Evolutionary conservation across 2,797 vertebrate genomes (phyloP).

Genomic region (Mormyrops attenuatus): DNA sequence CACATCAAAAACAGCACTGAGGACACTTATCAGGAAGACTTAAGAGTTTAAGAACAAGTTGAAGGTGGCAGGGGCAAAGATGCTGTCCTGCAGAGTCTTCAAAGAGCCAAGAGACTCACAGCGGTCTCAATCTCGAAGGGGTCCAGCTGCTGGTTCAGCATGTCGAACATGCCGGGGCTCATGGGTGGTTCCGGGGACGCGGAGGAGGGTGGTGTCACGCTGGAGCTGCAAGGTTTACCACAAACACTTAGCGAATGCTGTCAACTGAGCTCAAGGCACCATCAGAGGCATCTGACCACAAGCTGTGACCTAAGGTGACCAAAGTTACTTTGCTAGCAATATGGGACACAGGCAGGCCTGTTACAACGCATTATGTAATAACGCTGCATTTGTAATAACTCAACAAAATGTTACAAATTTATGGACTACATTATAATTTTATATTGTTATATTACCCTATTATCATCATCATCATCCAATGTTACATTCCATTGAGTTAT

Average conservation of each 20-base stretch:
- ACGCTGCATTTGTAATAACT: not conserved
- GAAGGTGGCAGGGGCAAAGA: not conserved
- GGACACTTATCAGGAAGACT: not conserved
- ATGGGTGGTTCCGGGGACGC: constrained; percentile 86
- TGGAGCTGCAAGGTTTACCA: constrained; percentile 49
- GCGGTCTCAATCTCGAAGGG: constrained; percentile 77
- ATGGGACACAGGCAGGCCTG: not conserved
- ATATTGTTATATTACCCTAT: not conserved
- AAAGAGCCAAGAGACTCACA: constrained; percentile 53
- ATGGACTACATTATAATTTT: not conserved
- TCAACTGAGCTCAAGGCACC: not conserved
- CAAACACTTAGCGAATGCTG: constrained; percentile 51
- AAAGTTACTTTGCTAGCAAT: not conserved
- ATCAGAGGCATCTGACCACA: not conserved
- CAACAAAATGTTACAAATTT: not conserved
- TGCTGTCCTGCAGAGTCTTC: not conserved
- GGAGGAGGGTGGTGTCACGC: constrained; percentile 60
- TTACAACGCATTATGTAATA: not conserved
- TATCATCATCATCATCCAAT: not conserved
- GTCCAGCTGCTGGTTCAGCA: constrained; percentile 81
- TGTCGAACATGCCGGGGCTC: constrained; percentile 86
- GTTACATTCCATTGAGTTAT: not conserved
- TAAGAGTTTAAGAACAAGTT: not conserved
- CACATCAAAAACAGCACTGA: not conserved
- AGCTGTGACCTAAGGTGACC: not conserved